Evolutionary conservation across 2,888 invertebrate species (phyloP).

Genomic region (Zygothrica quintamaculata): DNA sequence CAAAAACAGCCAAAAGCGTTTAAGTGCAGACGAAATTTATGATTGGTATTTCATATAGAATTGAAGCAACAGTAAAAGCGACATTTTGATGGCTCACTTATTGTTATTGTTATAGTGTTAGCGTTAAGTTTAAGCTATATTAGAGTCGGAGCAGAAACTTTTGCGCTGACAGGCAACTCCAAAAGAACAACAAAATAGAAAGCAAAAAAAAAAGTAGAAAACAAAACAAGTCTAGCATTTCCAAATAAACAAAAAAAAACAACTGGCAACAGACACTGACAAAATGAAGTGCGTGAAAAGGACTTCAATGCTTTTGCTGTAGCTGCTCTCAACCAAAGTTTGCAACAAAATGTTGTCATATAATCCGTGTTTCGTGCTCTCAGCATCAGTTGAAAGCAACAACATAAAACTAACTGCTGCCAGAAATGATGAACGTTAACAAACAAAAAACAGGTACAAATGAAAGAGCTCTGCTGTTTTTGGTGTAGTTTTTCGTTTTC

Average conservation of each 20-base stretch:
- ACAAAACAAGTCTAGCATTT: background rate
- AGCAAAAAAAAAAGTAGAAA: too few relatives aligned
- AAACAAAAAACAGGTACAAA: too few relatives aligned
- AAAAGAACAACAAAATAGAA: slow-evolving; percentile 10
- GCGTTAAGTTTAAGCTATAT: slow-evolving; percentile 35
- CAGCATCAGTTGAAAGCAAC: slow-evolving; percentile 18
- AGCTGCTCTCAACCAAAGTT: slow-evolving; percentile 53
- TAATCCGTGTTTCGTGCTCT: slow-evolving; percentile 25
- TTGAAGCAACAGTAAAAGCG: slow-evolving; percentile 12
- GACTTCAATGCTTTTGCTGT: slow-evolving; percentile 54
- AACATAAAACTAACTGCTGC: slow-evolving; percentile 7
- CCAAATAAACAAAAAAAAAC: slow-evolving; percentile 19
- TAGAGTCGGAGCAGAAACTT: slow-evolving; percentile 34
- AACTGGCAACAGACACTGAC: slow-evolving; percentile 26
- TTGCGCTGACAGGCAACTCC: slow-evolving; percentile 22
- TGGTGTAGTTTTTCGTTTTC: background rate
- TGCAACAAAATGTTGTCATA: slow-evolving; percentile 64
- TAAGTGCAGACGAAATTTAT: slow-evolving; percentile 35
- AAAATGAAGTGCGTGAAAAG: slow-evolving; percentile 65
- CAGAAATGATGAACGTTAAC: slow-evolving; percentile 4
- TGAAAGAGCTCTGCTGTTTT: too few relatives aligned
- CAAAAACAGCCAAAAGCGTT: slow-evolving; percentile 11
- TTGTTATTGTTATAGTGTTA: slow-evolving; percentile 48
- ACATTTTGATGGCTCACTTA: slow-evolving; percentile 51
- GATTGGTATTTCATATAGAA: slow-evolving; percentile 27